Evolutionary conservation across 2,113 vertebrate genomes (phyloP).

Genomic region (Cervus canadensis): DNA sequence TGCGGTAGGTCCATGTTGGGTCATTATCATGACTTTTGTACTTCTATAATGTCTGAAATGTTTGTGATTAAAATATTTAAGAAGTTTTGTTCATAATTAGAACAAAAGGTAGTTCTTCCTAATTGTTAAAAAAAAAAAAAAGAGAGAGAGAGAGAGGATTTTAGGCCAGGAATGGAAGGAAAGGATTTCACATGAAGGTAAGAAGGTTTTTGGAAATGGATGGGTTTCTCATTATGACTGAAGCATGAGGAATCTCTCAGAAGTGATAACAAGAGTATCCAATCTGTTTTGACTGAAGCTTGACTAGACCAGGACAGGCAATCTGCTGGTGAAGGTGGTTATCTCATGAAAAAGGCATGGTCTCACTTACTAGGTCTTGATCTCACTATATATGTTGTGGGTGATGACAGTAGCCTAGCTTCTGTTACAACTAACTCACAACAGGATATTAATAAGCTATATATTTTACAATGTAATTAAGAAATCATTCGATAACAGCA

Average conservation of each 20-base stretch:
- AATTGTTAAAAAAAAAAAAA: neutral
- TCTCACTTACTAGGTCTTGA: neutral
- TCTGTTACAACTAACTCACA: neutral
- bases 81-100: neutral
- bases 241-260: neutral
- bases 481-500: neutral
- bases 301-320: neutral
- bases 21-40: neutral
- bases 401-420: neutral
- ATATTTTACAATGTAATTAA: constrained; percentile 10
- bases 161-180: neutral
- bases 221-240: neutral
- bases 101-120: neutral
- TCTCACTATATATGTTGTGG: neutral
- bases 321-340: neutral
- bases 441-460: neutral
- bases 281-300: neutral
- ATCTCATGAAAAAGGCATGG: neutral
- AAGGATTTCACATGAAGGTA: neutral
- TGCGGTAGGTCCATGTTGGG: neutral
- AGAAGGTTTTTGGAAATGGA: neutral
- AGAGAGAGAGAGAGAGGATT: neutral
- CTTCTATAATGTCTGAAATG: neutral
- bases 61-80: neutral
- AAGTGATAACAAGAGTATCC: neutral